Conservation (phyloP, 2,113 vertebrate genomes). For the Hippocampus abdominalis region DNA sequence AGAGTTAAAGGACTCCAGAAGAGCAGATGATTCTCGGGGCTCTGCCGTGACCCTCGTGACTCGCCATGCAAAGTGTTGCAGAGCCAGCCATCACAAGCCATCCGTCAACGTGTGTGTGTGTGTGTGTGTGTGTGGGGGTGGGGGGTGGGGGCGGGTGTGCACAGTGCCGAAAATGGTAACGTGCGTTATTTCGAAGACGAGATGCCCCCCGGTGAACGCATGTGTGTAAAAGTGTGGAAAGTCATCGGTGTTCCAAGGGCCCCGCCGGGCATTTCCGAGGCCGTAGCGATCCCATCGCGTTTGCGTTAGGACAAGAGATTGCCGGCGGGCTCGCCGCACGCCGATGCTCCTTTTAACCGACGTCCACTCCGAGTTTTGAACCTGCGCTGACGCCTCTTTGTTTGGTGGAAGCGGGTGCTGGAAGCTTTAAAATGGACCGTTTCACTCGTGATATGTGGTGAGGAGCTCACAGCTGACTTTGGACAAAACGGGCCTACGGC, state of each 20-base stretch:
- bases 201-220: conserved; percentile 12
- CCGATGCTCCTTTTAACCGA: conserved; percentile 46
- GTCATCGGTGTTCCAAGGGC: conserved; percentile 50
- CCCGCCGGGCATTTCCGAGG: conserved; percentile 37
- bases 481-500: too few relatives aligned
- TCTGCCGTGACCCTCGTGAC: conserved; percentile 37
- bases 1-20: conserved; percentile 46
- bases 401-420: not conserved
- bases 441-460: not conserved
- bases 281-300: conserved; percentile 63
- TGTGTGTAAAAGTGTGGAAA: conserved; percentile 38
- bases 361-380: conserved; percentile 4
- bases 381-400: conserved; percentile 10
- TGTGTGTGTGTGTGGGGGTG: conserved; percentile 8
- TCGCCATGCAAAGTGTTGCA: conserved; percentile 43
- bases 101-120: conserved; percentile 38
- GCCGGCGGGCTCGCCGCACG: conserved; percentile 38
- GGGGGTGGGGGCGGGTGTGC: not conserved
- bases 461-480: not conserved
- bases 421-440: conserved; percentile 6
- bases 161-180: not conserved
- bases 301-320: conserved; percentile 49
- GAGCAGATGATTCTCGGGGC: conserved; percentile 49
- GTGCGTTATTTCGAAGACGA: conserved; percentile 10
- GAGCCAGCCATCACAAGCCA: conserved; percentile 51